Conservation (phyloP, 1,140 invertebrate species). For the Drosophila athabasca region DNA sequence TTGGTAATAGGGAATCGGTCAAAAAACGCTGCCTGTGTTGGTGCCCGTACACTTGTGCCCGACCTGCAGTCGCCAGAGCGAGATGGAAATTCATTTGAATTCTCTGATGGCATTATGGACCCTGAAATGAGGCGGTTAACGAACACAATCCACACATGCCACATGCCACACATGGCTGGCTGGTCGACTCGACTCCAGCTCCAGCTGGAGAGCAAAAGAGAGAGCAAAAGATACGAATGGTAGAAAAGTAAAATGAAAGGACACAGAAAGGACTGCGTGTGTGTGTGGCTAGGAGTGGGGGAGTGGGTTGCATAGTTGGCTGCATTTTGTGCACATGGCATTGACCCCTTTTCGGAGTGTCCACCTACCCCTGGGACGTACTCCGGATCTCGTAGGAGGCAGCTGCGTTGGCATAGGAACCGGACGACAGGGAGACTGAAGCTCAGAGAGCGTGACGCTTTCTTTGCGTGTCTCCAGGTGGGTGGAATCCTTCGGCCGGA, state of each 20-base stretch:
- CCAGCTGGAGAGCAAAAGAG: too few relatives aligned
- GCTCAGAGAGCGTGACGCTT: conserved; percentile 54
- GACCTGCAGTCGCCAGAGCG: conserved; percentile 29
- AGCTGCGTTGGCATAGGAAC: conserved; percentile 62
- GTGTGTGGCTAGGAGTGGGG: conserved; percentile 7
- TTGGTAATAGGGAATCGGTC: conserved; percentile 69
- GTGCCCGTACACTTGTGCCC: conserved; percentile 4
- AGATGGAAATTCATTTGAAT: conserved; percentile 48
- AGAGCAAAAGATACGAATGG: too few relatives aligned
- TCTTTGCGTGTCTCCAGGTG: conserved; percentile 8
- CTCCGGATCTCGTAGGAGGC: conserved; percentile 9
- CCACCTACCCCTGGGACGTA: conserved; percentile 23
- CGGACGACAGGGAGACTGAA: conserved; percentile 15
- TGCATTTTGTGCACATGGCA: conserved; percentile 30
- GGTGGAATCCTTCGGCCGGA: neutral
- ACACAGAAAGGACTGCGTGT: too few relatives aligned
- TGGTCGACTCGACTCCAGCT: too few relatives aligned
- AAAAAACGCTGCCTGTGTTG: conserved; percentile 43
- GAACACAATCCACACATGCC: conserved; percentile 4
- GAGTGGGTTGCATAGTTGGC: neutral
- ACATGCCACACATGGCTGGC: neutral
- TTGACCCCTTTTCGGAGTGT: conserved; percentile 37
- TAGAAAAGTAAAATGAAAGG: neutral
- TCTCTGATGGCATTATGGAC: neutral
- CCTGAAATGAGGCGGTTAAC: neutral